These are phyloP conservation scores for Prionailurus viverrinus DNA, from an alignment of 2,113 vertebrate genomes.

Conservation along the genomic window DNA sequence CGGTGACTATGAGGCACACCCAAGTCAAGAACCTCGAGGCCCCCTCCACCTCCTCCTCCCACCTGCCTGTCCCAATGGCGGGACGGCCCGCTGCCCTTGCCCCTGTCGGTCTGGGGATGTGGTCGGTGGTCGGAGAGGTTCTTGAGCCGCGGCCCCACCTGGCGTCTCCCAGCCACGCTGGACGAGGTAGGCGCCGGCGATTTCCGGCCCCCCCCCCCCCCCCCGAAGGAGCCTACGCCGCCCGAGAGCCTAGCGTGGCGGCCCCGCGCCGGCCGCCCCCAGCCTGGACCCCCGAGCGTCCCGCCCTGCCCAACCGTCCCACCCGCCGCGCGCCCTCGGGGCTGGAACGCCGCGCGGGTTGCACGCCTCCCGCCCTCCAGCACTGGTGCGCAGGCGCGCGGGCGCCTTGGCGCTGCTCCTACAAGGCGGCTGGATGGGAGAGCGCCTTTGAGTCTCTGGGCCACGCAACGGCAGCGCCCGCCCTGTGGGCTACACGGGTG, in stretches of 20 bases:
- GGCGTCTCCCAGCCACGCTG: fast-evolving
- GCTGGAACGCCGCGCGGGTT: neutral
- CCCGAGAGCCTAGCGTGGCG: fast-evolving
- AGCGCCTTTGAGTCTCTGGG: fast-evolving
- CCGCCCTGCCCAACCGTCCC: neutral
- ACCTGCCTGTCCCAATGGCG: fast-evolving
- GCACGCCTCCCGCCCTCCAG: fast-evolving
- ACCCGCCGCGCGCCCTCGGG: neutral
- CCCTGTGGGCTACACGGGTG: neutral
- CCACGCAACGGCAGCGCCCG: neutral
- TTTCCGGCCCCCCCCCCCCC: neutral
- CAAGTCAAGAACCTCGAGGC: neutral
- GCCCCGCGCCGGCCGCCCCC: fast-evolving
- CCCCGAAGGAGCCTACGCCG: fast-evolving
- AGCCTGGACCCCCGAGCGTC: fast-evolving
- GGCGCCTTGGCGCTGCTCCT: fast-evolving
- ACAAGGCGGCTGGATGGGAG: fast-evolving
- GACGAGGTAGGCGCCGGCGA: neutral
- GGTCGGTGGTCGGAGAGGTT: neutral
- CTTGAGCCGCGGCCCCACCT: too few relatives aligned
- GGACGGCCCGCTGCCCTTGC: fast-evolving
- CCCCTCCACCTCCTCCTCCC: too few relatives aligned
- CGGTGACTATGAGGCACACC: neutral
- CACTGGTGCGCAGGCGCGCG: slow-evolving; percentile 62
- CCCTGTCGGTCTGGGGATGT: fast-evolving